Conservation (phyloP, 1,140 invertebrate genomes). For the Drosophila micromelanica region DNA sequence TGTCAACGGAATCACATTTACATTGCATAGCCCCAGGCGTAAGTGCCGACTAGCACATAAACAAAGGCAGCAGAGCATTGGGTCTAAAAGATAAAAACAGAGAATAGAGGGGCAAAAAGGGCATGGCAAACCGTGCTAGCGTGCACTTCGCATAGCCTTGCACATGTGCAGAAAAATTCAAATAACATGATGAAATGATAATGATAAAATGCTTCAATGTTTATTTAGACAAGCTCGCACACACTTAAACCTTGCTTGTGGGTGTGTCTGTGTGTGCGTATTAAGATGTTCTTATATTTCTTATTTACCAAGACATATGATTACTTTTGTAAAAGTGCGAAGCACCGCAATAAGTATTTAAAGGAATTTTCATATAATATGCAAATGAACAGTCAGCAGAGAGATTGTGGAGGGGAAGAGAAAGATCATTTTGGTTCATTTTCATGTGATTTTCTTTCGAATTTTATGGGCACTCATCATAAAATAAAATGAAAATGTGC, state of each 20-base stretch:
- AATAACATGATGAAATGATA: slow-evolving; percentile 70
- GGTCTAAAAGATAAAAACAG: not conserved
- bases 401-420: not conserved
- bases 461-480: slow-evolving; percentile 78
- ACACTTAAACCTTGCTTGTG: not conserved
- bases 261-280: slow-evolving; percentile 16
- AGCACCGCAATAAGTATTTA: slow-evolving; percentile 78
- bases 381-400: slow-evolving; percentile 58
- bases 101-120: too few species aligned
- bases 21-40: slow-evolving; percentile 40
- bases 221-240: slow-evolving; percentile 55
- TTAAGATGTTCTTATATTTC: slow-evolving; percentile 29
- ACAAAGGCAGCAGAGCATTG: slow-evolving; percentile 26
- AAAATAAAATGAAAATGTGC: slow-evolving; percentile 78
- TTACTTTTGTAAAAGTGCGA: slow-evolving; percentile 65
- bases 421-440: slow-evolving; percentile 46
- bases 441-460: slow-evolving; percentile 64
- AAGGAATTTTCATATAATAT: slow-evolving; percentile 81
- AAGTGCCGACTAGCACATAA: slow-evolving; percentile 51
- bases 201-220: slow-evolving; percentile 76
- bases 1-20: slow-evolving; percentile 50
- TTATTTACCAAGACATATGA: slow-evolving; percentile 52
- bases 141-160: slow-evolving; percentile 11
- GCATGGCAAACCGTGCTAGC: not conserved
- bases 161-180: slow-evolving; percentile 68